Base-by-base conservation (phyloP, 2,888 invertebrate genomes). In the Thera britannica region DNA sequence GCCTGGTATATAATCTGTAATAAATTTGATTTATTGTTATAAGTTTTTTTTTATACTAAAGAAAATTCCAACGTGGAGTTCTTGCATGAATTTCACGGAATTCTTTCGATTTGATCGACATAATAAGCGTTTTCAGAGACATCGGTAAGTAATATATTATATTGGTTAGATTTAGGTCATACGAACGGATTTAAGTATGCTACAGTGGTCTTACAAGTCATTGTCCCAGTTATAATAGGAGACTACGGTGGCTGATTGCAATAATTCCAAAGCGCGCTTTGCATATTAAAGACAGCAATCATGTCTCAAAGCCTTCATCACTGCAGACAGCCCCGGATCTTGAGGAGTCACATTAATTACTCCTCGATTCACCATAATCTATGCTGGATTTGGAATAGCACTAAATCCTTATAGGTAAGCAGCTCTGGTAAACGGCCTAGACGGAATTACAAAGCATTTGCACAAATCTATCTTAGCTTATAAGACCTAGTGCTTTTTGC, bases 251-350 rank as follows among this genome's bases (percentile, higher is more conserved):
- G 55, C 58, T 62, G 62, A 58, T 58, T 67, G 66, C 58, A 44
- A 58, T 65, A 64, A 65, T 64, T 65, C 35, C 52, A 11, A 58
- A 68, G 41, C 57, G 46, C 75, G 62, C 60, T 85, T 85, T 87
- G 86, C 86, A 88, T 89, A 84, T 85, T 82, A 85, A 85, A 85
- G 77, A 81, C 82, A 84, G 84, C 81, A 88, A 89, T 89, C 85
- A 85, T 74, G 75, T 75, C 52, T 34, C 81, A 75, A 80, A 76
- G 79, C 68, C 58, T 73, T 86, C 82, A 82, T 86, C 86, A 85
- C 79, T 83, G 77, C 77, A 80, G 77, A 51, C 65, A 69, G 59
- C 64, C 68, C 56, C 58, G 51, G 44, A 44, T 59, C 51, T 65
- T 35, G 65, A 55, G 48, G 57, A 69, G 65, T 62, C 58, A 69